Conservation (phyloP, 2,888 invertebrate genomes). For the Harmothoe impar region DNA sequence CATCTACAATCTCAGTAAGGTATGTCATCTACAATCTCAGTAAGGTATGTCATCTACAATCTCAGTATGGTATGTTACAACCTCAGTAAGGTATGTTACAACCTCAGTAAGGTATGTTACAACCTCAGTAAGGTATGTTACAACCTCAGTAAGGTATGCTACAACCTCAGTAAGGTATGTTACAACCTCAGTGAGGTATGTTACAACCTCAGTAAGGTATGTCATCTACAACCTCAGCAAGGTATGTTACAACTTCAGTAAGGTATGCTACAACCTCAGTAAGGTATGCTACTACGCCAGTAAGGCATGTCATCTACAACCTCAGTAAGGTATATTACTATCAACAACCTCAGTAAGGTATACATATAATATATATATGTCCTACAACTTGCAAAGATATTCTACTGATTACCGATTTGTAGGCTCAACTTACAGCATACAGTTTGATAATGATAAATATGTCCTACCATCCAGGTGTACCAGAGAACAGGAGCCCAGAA, state of each 20-base stretch:
- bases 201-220: slow-evolving; percentile 78
- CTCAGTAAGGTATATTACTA: background rate
- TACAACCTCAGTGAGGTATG: no score
- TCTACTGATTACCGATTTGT: no score
- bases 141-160: no score
- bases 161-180: no score
- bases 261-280: background rate
- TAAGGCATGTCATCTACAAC: no score
- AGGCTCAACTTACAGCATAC: no score
- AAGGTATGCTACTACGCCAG: background rate
- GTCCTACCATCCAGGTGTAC: slow-evolving; percentile 70
- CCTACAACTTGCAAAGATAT: no score
- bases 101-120: no score
- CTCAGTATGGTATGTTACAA: no score
- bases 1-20: background rate
- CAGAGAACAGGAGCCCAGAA: slow-evolving; percentile 72
- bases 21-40: slow-evolving; percentile 74
- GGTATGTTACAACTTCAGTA: background rate
- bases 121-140: no score
- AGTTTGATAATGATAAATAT: no score
- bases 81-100: background rate
- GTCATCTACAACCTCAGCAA: background rate
- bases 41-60: slow-evolving; percentile 74
- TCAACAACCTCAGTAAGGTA: background rate
- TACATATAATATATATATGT: no score